Evolutionary conservation across 2,888 invertebrate genomes (phyloP).

Genomic region (Drosophila koepferae): DNA sequence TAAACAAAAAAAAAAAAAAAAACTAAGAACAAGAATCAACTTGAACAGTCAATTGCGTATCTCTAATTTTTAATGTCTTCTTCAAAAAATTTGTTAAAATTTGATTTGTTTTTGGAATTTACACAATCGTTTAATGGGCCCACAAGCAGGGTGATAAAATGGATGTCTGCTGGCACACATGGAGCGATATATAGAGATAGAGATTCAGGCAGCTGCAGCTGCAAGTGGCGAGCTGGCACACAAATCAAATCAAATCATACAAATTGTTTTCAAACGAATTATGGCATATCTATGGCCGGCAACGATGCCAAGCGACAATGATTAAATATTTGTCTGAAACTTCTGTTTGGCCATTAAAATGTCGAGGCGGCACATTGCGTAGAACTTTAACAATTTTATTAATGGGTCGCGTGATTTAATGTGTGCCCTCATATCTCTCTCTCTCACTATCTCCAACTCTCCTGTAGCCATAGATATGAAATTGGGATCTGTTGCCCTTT

Average conservation of each 20-base stretch:
- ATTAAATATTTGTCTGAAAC: slow-evolving; percentile 70
- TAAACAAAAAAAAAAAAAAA: background rate
- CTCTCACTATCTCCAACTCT: slow-evolving; percentile 18
- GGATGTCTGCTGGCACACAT: slow-evolving; percentile 9
- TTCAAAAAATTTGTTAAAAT: slow-evolving; percentile 53
- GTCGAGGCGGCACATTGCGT: slow-evolving; percentile 33
- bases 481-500: slow-evolving; percentile 23
- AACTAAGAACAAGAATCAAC: background rate
- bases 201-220: slow-evolving; percentile 38
- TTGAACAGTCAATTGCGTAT: slow-evolving; percentile 37
- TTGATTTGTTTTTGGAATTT: slow-evolving; percentile 68
- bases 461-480: slow-evolving; percentile 21
- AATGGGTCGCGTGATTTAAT: slow-evolving; percentile 79
- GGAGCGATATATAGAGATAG: background rate
- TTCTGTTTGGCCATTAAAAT: slow-evolving; percentile 68
- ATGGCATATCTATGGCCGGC: slow-evolving; percentile 65
- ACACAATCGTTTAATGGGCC: slow-evolving; percentile 73
- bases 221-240: slow-evolving; percentile 33
- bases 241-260: slow-evolving; percentile 72
- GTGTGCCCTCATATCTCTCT: slow-evolving; percentile 46
- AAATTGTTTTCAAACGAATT: slow-evolving; percentile 78
- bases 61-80: slow-evolving; percentile 65
- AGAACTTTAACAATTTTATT: slow-evolving; percentile 72
- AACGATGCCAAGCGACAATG: slow-evolving; percentile 66
- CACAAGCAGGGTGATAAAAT: slow-evolving; percentile 64